Percentiles rank a stretch among this genome's conserved stretches.
Evolutionary conservation across 2,797 vertebrate species (phyloP).

Genomic region (Scleropages formosus): DNA sequence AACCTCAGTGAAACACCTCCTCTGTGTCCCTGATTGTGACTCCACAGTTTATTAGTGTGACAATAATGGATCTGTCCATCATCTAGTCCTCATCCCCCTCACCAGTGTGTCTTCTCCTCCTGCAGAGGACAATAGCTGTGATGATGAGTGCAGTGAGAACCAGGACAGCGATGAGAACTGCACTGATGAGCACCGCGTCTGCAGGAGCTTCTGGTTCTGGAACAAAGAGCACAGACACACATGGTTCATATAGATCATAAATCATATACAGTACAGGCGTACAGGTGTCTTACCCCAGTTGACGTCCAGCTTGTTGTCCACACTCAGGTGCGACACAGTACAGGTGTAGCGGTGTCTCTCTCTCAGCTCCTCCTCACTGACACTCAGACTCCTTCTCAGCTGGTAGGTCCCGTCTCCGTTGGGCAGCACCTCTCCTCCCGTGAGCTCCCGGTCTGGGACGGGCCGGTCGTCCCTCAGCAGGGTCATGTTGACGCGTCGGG

Average conservation of each 20-base stretch:
- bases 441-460: no score
- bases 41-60: slow-evolving; percentile 1
- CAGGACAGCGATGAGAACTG: background rate
- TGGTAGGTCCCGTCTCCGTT: no score
- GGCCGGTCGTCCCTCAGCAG: no score
- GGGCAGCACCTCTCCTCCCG: no score
- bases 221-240: background rate
- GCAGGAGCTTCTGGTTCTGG: background rate
- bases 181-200: background rate
- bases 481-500: no score
- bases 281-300: no score
- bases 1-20: background rate
- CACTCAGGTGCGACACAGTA: no score
- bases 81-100: no score
- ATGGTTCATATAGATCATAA: background rate
- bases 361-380: no score
- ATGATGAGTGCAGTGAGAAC: background rate
- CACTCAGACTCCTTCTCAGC: no score
- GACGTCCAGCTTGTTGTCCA: background rate
- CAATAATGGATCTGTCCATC: background rate
- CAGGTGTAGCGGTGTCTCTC: no score
- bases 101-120: background rate
- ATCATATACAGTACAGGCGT: background rate
- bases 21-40: background rate
- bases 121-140: background rate